Conservation (phyloP, 2,113 vertebrate genomes). For the Psammodynastes pulverulentus region DNA sequence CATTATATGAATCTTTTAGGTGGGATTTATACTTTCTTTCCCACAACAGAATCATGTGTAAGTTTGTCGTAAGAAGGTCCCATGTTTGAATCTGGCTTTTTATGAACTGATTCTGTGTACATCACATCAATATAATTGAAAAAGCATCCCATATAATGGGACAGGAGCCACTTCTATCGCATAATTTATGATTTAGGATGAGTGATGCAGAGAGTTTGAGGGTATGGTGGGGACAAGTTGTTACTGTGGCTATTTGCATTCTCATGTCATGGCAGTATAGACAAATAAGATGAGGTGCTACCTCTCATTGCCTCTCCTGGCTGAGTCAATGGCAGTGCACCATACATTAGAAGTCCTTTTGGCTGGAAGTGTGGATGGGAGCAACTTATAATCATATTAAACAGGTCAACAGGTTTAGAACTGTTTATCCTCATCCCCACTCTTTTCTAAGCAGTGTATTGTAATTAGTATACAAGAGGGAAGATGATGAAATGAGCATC, state of each 20-base stretch:
- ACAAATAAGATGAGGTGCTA: background rate
- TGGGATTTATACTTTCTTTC: background rate
- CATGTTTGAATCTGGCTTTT: background rate
- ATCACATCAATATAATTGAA: background rate
- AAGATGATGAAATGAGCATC: background rate
- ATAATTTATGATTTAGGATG: background rate
- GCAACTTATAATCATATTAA: background rate
- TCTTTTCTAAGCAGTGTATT: background rate
- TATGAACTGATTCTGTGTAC: background rate
- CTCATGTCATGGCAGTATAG: background rate
- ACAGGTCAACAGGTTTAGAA: background rate
- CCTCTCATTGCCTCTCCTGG: background rate
- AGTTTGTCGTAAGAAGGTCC: background rate
- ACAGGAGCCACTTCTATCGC: background rate
- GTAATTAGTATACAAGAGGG: background rate
- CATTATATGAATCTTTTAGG: background rate
- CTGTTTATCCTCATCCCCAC: background rate
- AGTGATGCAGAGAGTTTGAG: background rate
- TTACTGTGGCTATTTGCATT: background rate
- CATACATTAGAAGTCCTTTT: background rate
- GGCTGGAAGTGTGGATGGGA: background rate
- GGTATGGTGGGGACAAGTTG: background rate
- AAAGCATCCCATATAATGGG: background rate
- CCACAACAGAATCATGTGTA: background rate
- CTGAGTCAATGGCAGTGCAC: background rate